Conservation (phyloP, 2,113 vertebrate species). For the Sinocyclocheilus maitianheensis region DNA sequence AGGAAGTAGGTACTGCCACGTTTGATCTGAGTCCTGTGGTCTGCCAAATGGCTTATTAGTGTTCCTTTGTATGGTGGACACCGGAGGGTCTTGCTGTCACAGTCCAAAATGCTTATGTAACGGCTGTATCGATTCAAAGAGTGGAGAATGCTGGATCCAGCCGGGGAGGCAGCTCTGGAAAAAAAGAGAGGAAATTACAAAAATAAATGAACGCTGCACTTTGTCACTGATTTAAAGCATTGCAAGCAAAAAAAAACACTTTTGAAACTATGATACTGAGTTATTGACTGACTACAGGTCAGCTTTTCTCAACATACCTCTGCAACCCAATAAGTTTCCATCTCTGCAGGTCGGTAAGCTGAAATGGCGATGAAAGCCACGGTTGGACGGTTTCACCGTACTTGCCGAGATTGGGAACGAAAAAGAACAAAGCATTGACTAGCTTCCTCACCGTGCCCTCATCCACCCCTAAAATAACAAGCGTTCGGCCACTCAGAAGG, state of each 20-base stretch:
- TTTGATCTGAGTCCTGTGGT: constrained; percentile 94
- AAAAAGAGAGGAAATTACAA: neutral
- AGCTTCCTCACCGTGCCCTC: constrained; percentile 88
- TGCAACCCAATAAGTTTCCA: constrained; percentile 98
- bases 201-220: neutral
- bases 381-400: constrained; percentile 87
- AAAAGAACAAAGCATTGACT: constrained; percentile 87
- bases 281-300: neutral
- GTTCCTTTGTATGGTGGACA: constrained; percentile 85
- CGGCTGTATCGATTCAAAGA: constrained; percentile 91
- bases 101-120: constrained; percentile 90
- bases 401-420: constrained; percentile 81
- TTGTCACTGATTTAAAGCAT: constrained; percentile 22
- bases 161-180: constrained; percentile 82
- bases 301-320: constrained; percentile 77
- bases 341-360: constrained; percentile 89
- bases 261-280: neutral
- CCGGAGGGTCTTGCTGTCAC: constrained; percentile 91
- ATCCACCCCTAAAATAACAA: constrained; percentile 89
- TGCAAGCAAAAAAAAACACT: neutral
- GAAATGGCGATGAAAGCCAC: constrained; percentile 88
- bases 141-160: constrained; percentile 78
- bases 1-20: constrained; percentile 93
- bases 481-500: constrained; percentile 90
- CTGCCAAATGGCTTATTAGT: constrained; percentile 83